phyloP scores from a whole-genome alignment of 2,113 vertebrate genomes.

The Tenrec ecaudatus region DNA sequence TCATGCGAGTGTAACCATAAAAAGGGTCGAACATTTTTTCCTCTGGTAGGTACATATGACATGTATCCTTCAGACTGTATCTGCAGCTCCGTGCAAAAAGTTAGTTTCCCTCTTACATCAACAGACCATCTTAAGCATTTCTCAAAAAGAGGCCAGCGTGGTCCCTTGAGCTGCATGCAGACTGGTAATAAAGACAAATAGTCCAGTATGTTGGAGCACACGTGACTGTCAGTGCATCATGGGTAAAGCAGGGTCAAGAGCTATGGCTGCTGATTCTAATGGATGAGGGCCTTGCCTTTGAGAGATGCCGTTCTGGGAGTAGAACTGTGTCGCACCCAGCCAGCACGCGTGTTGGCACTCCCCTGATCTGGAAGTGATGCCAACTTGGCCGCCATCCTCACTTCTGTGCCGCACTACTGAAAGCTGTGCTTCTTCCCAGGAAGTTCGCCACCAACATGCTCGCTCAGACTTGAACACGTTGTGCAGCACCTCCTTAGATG shows the following conservation, averaged over 20 bases:
- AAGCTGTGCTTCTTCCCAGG: neutral
- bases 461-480: neutral
- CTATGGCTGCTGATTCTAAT: neutral
- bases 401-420: neutral
- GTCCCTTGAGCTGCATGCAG: neutral
- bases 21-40: conserved; percentile 28
- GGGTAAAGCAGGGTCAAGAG: conserved; percentile 11
- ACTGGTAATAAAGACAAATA: conserved; percentile 16
- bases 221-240: neutral
- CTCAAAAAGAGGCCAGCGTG: neutral
- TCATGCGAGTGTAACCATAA: neutral
- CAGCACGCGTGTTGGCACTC: neutral
- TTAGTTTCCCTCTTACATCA: conserved; percentile 34
- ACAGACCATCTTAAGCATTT: conserved; percentile 9
- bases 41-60: neutral
- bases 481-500: neutral
- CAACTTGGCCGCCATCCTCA: neutral
- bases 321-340: neutral
- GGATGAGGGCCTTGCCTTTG: neutral
- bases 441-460: neutral
- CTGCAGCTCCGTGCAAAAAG: neutral
- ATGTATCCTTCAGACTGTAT: neutral
- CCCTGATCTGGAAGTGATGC: neutral
- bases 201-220: neutral
- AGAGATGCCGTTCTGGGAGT: neutral